Evolutionary conservation across 2,113 vertebrate genomes (phyloP).

Genomic region (Trichechus manatus): DNA sequence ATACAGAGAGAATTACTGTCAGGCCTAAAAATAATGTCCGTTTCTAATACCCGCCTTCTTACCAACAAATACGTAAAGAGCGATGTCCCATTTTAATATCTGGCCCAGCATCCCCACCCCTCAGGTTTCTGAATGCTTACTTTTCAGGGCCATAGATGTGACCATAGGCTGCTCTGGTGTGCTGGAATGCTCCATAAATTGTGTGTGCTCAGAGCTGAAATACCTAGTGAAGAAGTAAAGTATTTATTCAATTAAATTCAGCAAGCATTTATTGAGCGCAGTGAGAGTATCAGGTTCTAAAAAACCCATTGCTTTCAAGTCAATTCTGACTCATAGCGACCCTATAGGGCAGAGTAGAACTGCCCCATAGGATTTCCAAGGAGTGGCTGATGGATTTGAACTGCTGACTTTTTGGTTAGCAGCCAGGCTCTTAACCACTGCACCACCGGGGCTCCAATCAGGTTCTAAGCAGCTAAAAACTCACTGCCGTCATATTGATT

Average conservation of each 20-base stretch:
- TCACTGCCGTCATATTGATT: no score
- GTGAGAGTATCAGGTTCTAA: neutral
- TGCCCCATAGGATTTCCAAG: no score
- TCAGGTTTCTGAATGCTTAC: neutral
- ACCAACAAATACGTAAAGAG: neutral
- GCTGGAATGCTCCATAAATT: neutral
- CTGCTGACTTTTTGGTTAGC: no score
- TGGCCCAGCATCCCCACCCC: no score
- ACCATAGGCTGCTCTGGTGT: rapidly evolving
- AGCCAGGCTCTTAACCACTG: no score
- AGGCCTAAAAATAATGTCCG: neutral
- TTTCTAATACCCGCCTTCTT: slow-evolving; percentile 11
- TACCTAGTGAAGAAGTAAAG: neutral
- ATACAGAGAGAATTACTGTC: slow-evolving; percentile 53
- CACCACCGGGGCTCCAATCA: no score
- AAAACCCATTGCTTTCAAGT: no score
- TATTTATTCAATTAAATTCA: neutral
- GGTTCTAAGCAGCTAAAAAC: no score
- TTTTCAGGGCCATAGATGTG: neutral
- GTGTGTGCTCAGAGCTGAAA: neutral
- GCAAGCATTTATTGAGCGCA: neutral
- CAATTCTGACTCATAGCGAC: no score
- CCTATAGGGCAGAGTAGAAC: no score
- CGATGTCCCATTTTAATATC: neutral
- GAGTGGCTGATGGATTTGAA: no score